Conservation (phyloP, 2,797 vertebrate species). For the Argya squamiceps region DNA sequence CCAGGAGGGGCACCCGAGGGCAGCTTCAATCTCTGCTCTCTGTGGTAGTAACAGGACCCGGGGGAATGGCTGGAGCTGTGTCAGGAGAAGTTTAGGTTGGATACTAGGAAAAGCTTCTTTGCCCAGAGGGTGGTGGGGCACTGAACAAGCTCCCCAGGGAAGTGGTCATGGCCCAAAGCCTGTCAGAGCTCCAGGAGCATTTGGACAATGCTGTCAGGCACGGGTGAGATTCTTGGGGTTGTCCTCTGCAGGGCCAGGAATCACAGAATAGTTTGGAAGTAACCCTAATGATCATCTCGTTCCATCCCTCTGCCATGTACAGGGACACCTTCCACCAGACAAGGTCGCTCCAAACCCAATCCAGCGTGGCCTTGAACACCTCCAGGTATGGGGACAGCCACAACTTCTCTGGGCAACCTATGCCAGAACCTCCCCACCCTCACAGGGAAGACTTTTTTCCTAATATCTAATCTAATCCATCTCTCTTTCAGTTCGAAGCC, state of each 20-base stretch:
- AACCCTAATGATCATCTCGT: background rate
- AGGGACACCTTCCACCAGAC: background rate
- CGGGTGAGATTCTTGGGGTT: background rate
- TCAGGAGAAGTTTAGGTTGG: background rate
- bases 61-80: background rate
- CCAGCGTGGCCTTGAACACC: background rate
- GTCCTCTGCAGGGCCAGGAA: background rate
- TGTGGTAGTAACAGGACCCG: background rate
- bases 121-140: background rate
- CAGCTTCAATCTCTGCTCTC: background rate
- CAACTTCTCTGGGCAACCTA: background rate
- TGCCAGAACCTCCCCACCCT: background rate
- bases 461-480: background rate
- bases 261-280: background rate
- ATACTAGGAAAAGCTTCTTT: background rate
- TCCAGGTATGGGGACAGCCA: background rate
- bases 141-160: background rate
- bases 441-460: background rate
- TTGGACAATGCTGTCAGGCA: background rate
- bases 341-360: fast-evolving
- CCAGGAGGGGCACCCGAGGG: background rate
- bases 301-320: background rate
- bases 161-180: background rate
- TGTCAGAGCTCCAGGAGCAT: background rate
- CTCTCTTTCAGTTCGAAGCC: background rate